Conservation (phyloP, 2,113 vertebrate genomes). For the Heterotilapia buettikoferi region DNA sequence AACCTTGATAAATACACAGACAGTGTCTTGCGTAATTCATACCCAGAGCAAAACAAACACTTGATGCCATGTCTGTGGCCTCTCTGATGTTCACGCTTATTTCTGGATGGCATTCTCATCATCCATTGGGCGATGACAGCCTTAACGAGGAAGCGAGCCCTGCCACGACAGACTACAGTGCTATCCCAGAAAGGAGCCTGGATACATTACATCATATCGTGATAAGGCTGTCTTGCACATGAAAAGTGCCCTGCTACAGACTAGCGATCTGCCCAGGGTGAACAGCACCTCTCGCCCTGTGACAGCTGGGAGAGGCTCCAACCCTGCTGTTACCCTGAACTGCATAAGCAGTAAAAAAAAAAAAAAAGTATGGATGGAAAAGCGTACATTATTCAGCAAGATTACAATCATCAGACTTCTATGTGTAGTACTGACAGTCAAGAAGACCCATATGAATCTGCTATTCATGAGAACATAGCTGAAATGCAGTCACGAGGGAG, state of each 20-base stretch:
- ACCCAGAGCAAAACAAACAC: conserved; percentile 38
- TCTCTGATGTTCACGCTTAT: conserved; percentile 28
- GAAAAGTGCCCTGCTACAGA: neutral
- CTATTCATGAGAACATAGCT: conserved; percentile 5
- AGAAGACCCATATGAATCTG: neutral
- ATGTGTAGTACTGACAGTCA: neutral
- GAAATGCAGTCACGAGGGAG: conserved; percentile 2
- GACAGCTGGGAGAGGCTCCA: neutral
- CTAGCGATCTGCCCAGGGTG: neutral
- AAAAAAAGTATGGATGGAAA: neutral
- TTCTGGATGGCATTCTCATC: conserved; percentile 51
- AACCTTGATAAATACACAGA: conserved; percentile 36
- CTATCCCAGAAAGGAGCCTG: conserved; percentile 21
- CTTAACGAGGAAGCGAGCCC: conserved; percentile 38
- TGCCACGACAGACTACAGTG: conserved; percentile 7
- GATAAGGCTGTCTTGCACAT: neutral
- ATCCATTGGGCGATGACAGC: conserved; percentile 43
- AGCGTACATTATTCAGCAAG: neutral
- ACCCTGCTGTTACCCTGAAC: neutral
- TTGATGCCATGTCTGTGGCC: conserved; percentile 23
- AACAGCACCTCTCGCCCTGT: neutral
- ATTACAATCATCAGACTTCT: neutral
- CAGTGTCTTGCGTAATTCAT: conserved; percentile 8
- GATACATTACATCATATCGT: conserved; percentile 27
- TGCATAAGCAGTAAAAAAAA: neutral